Evolutionary conservation across 2,113 vertebrate species (phyloP).

Genomic region (Pangasianodon hypophthalmus): DNA sequence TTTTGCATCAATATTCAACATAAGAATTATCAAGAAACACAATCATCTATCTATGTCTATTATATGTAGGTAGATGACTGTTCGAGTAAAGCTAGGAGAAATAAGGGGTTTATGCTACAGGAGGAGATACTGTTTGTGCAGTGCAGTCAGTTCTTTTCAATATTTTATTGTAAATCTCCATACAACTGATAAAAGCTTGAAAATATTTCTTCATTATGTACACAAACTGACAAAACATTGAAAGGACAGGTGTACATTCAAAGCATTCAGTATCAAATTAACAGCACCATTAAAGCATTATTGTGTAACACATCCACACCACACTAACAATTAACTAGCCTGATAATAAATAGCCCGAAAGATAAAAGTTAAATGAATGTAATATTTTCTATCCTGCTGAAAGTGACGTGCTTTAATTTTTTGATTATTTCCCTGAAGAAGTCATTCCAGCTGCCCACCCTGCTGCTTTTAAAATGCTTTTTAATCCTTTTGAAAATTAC

Average conservation of each 20-base stretch:
- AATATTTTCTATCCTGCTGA: constrained; percentile 29
- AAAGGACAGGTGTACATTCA: constrained; percentile 36
- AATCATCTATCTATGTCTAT: neutral
- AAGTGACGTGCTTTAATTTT: constrained; percentile 38
- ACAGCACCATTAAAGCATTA: constrained; percentile 33
- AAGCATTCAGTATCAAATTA: constrained; percentile 33
- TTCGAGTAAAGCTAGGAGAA: neutral
- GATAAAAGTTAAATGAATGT: constrained; percentile 41
- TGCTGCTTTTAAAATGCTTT: constrained; percentile 88
- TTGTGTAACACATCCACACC: constrained; percentile 42
- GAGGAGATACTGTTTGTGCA: neutral
- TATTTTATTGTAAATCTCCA: constrained; percentile 24
- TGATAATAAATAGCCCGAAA: constrained; percentile 47
- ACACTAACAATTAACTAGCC: constrained; percentile 46
- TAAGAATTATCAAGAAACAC: no score
- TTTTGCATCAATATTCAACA: neutral
- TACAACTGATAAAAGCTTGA: constrained; percentile 13
- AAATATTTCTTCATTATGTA: constrained; percentile 39
- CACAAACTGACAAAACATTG: constrained; percentile 43
- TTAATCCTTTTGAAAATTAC: constrained; percentile 92
- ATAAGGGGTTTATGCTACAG: neutral
- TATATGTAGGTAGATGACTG: constrained; percentile 4
- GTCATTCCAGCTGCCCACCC: constrained; percentile 54
- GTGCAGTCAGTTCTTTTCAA: neutral
- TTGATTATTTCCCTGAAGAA: constrained; percentile 47